Base-by-base conservation (phyloP, 2,113 vertebrate species). In the Aptenodytes forsteri region DNA sequence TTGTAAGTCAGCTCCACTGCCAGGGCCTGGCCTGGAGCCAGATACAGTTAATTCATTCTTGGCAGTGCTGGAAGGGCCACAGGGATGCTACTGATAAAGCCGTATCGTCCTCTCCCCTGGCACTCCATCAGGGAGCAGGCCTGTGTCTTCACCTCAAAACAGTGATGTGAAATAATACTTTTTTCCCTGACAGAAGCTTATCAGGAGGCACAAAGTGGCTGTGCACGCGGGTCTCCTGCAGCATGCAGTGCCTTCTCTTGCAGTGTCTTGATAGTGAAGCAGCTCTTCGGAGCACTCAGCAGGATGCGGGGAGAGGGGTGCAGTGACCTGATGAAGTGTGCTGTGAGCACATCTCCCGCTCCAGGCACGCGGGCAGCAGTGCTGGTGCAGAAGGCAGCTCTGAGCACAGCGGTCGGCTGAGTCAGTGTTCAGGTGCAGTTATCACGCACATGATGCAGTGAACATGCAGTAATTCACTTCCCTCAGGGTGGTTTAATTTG, bases 271-370 rank as follows among this genome's bases (percentile, higher is more conserved):
- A 7, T 3, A 50, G 38, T 4, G 42, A 75, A 62, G 16, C 44
- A 46, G n/a, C 42, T 36, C 13, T 23, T 13, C 59, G 13, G 71
- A 65, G 36, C 36, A 1, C 26, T 22, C 10, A 3, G 55, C 34
- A 13, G 67, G 52, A 12, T 15, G 26, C 4, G 20, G 17, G 36
- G 61, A 26, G n/a, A 25, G 59, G 16, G 0, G 9, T 27, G 54
- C 8, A 1, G 23, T 4, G 32, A 5, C 6, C 23, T 7, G 22
- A 17, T 0, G 26, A 26, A 36, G 58, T 25, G 56, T 32, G 50
- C 55, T 19, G 34, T 1, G 12, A 17, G 67, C 54, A 13, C 59
- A 1, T 8, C 14, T 5, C 34, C 40, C 14, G 50, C 55, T 13
- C 18, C 36, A 6, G 49, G 56, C n/a, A 10, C 7, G 1, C 0